Conservation (phyloP, 1,140 invertebrate genomes). For the Rhyzopertha dominica region DNA sequence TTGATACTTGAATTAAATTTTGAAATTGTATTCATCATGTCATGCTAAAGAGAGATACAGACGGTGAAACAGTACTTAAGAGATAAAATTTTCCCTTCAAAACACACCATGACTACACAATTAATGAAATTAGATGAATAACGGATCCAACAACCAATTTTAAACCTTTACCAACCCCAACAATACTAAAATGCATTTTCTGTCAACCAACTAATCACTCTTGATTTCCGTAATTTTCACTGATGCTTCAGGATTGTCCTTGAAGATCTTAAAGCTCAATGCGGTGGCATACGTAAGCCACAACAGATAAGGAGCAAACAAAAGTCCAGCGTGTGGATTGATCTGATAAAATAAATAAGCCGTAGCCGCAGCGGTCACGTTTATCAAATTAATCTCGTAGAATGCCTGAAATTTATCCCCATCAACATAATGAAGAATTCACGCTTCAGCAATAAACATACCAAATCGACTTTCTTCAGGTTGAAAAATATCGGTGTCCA, state of each 20-base stretch:
- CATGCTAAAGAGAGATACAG: no score
- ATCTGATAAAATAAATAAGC: constrained; percentile 62
- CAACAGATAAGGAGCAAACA: constrained; percentile 73
- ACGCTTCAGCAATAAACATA: constrained; percentile 42
- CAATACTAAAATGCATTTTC: no score
- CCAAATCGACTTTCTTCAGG: constrained; percentile 65
- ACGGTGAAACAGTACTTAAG: no score
- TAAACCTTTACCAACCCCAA: no score
- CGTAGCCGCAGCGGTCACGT: constrained; percentile 57
- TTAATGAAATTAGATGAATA: no score
- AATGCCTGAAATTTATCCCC: constrained; percentile 69
- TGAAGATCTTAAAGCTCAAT: constrained; percentile 64
- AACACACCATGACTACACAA: no score
- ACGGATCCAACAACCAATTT: no score
- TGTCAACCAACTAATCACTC: no score
- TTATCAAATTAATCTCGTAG: constrained; percentile 62
- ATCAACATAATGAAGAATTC: no score
- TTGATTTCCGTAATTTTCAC: constrained; percentile 24
- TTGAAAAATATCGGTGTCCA: constrained; percentile 87
- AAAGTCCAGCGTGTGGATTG: constrained; percentile 61
- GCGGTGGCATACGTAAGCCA: constrained; percentile 70
- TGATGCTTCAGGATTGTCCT: constrained; percentile 51
- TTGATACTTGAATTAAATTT: no score
- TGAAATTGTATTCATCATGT: no score
- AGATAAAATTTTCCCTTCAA: no score